Base-by-base conservation (phyloP, 1,140 invertebrate species). In the Panagrolaimus sp. region DNA sequence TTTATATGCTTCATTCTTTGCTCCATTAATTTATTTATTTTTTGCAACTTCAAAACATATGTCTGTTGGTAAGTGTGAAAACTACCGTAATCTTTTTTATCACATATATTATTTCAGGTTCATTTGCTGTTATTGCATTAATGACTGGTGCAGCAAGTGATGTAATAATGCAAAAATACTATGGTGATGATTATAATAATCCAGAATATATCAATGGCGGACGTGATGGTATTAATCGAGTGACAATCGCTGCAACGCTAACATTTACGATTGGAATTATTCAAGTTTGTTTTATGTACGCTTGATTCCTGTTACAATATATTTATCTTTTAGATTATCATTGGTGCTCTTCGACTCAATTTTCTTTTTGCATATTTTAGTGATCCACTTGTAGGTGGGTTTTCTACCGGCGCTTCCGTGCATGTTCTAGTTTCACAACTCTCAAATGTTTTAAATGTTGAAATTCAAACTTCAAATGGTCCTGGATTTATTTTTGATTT, bases 391-490 rank as follows among this genome's bases (percentile, higher is more conserved):
- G 90, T 96, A 0, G 92, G 89, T 73, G 92, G 91, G 0, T 94
- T 95, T 81, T 95, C 92, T 0, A 93, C 92, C 0, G 92, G 90
- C 0, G 91, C 92, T 4, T 91, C 92, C 0, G 85, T 93, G 65
- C 91, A 94, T 77, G 92, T 96, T 13, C 84, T 93, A n/a, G 89
- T 89, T 0, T 93, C 92, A 5, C 93, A 96, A 85, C 84, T 95
- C 1, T 92, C 91, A 81, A 89, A 92, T 83, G 85, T 95, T 0
- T 85, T 95, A 65, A 92, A 92, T 0, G 80, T 94, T 0, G 83
- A 44, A 20, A 9, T 66, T n/a, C 16, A 44, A 16, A 45, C 23
- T 44, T 23, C 42, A 20, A 14, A 8, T 47, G 64, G 64, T 13
- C 16, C 64, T 23, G 64, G 64, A 23, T 66, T 38, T 25, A 11